Percentiles rank a stretch among this genome's conserved stretches.
Evolutionary conservation across 2,888 invertebrate genomes (phyloP).

Genomic region (Gymnoscelis rufifasciata): DNA sequence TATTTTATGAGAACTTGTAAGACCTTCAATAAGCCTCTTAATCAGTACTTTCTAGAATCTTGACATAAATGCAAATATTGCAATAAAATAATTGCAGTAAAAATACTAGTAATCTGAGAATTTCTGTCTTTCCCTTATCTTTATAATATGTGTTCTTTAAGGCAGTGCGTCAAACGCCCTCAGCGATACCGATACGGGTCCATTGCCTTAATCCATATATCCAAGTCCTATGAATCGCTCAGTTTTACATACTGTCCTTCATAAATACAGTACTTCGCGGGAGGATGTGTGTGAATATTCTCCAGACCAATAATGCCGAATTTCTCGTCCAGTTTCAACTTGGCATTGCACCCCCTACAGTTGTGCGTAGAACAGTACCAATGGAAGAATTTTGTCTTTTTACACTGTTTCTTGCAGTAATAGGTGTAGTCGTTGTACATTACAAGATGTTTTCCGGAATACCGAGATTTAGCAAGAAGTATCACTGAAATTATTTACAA

Average conservation of each 20-base stretch:
- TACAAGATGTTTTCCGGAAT: constrained; percentile 57
- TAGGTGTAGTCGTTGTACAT: constrained; percentile 64
- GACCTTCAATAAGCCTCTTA: too few species aligned
- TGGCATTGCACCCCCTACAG: constrained; percentile 62
- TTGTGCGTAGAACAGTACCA: constrained; percentile 71
- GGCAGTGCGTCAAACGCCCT: too few species aligned
- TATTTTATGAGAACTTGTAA: too few species aligned
- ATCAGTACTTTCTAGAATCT: too few species aligned
- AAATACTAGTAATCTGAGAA: too few species aligned
- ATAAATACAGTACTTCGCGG: constrained; percentile 54
- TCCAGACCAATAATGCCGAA: constrained; percentile 47
- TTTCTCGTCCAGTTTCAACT: constrained; percentile 53
- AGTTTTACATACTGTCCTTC: constrained; percentile 56
- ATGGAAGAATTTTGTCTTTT: constrained; percentile 51
- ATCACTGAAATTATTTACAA: constrained; percentile 44
- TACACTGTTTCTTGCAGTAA: constrained; percentile 61
- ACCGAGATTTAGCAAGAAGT: constrained; percentile 57
- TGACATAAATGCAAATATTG: too few species aligned
- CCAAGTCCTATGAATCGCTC: constrained; percentile 10
- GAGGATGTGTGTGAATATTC: constrained; percentile 55
- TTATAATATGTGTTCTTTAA: too few species aligned
- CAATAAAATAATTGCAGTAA: too few species aligned
- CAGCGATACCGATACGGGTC: too few species aligned
- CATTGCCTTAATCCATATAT: too few species aligned
- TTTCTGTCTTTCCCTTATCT: too few species aligned